Base-by-base conservation (phyloP, 1,140 invertebrate genomes). In the Arctopsyche grandis region DNA sequence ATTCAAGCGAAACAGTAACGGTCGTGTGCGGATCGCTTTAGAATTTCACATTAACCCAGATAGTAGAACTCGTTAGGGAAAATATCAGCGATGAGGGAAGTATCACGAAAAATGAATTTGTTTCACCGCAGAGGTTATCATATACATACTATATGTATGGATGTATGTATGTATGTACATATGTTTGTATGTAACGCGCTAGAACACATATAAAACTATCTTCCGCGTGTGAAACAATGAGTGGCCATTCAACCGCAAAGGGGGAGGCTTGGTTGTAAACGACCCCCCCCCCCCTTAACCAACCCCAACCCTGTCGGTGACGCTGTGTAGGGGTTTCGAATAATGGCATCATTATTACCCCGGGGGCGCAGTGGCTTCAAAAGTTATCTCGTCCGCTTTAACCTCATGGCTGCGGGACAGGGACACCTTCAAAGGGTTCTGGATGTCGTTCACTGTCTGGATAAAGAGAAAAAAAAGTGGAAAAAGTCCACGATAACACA, bases 261-360 rank as follows among this genome's bases (percentile, higher is more conserved):
- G 24, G 60, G 60, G 60, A 10, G 60, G 19, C 60, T n/a, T 56
- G 48, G 16, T 1, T 52, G 48, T 52, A 52, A 52, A 52, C 10
- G 48, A 12, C 10, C 10, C 48, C 48, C 4, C 12, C 48, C 10
- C 48, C 48, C 10, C 10, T 52, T 12, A 52, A 14, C 48, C 16
- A 3, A 12, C 48, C 12, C 12, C 16, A 7, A 38, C 3, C 16
- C 48, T 5, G 3, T 52, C 12, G 48, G 16, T 52, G 48, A 21
- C 5, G 19, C 60, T 10, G 24, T 26, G 60, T 26, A 10, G 19
- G 19, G 21, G 60, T 26, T 66, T 22, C 60, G 24, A 66, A 66
- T 66, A 66, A 66, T 66, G 60, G 60, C 60, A 26, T 66, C 60
- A 66, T 66, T 66, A 66, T 66, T 22, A 26, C 60, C 21, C 24